Evolutionary conservation across 2,113 vertebrate species (phyloP).

Genomic region (Phalacrocorax pelagicus): DNA sequence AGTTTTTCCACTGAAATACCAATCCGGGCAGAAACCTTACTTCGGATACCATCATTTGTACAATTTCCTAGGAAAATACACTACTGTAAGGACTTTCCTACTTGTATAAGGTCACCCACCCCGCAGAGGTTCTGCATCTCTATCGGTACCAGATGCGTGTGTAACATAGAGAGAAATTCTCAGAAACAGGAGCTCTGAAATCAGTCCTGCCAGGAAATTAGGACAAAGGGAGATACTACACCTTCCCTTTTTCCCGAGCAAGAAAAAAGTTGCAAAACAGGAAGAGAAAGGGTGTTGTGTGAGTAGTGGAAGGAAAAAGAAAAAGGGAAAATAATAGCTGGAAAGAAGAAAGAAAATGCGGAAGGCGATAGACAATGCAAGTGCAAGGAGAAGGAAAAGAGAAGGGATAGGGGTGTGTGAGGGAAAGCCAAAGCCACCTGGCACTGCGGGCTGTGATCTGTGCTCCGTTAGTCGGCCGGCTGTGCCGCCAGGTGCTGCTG

Average conservation of each 20-base stretch:
- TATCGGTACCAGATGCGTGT: neutral
- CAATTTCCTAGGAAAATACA: neutral
- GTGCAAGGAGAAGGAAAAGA: neutral
- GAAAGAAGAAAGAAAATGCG: neutral
- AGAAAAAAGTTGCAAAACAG: neutral
- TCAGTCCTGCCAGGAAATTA: neutral
- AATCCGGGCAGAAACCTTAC: neutral
- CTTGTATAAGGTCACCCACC: neutral
- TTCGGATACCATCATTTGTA: neutral
- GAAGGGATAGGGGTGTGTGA: neutral
- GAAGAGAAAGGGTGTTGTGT: neutral
- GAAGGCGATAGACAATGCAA: neutral
- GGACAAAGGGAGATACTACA: neutral
- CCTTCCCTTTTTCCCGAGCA: neutral
- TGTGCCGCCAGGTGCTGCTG: neutral
- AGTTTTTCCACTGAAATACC: neutral
- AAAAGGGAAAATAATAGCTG: neutral
- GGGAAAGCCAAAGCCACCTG: neutral
- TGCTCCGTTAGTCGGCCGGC: neutral
- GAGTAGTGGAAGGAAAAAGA: neutral
- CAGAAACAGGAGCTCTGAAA: neutral
- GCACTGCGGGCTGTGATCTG: accelerated
- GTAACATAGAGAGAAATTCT: neutral
- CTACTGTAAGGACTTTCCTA: neutral
- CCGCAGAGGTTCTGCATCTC: neutral